Base-by-base conservation (phyloP, 2,797 vertebrate genomes). In the Ptychadena robeensis region DNA sequence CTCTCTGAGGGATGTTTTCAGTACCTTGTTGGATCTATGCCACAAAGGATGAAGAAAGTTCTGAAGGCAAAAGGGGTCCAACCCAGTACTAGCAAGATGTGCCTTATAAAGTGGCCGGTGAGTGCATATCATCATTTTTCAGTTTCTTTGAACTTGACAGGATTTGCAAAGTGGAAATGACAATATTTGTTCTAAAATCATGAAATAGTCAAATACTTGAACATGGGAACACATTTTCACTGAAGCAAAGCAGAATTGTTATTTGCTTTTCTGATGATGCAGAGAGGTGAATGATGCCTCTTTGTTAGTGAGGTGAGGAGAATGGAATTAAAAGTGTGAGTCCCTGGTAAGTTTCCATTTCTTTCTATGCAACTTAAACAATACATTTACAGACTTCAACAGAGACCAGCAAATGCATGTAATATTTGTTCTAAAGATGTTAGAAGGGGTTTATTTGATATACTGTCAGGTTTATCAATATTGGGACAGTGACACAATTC, bases 301-400 rank as follows among this genome's bases (percentile, higher is more conserved):
- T 75, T 11, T 64, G 34, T 64, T 37, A 27, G 9, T n/a, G 7
- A 38, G 59, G 71, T 63, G 34, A 74, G 73, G 31, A 63, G 12
- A 74, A n/a, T 63, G 57, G 53, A 74, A 74, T 63, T 27, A 63
- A 37, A 74, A 63, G 72, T 73, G 72, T 61, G 31, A 73, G 31
- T 61, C 12, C 18, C 31, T 73, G 9, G 28, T 32, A 14, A 61
- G 31, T 74, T 74, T 74, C 57, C n/a, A 35, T 73, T 73, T 59
- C 31, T 32, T 30, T 61, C 6, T 61, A 25, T 28, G 9, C 8
- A 53, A 53, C 44, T 22, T 53, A 53, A 53, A 53, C 44, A 53
- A 22, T 22, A 53, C 15, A 22, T 53, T 9, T 53, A 5, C 44
- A 53, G 44, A 53, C 8, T 53, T 22, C 18, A 53, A 6, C 44